These are phyloP conservation scores for Distichodus sexfasciatus DNA, from an alignment of 2,797 vertebrate species.

Conservation along the genomic window DNA sequence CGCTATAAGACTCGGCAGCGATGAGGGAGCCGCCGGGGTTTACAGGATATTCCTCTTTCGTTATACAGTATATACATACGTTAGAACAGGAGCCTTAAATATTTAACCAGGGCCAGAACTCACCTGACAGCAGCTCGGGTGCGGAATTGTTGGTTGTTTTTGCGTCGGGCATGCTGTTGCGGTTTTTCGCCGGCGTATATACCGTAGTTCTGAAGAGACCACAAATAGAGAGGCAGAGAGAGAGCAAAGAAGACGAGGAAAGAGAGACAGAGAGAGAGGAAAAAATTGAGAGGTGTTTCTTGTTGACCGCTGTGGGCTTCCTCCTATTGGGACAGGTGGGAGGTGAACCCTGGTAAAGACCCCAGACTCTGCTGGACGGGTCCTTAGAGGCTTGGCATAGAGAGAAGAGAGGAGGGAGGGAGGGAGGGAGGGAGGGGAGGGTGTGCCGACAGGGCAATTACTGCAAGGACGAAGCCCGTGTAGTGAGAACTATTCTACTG, in stretches of 20 bases:
- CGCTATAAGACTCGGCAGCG: neutral
- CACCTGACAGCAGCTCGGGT: neutral
- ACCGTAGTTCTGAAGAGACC: neutral
- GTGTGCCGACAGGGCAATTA: slow-evolving; percentile 77
- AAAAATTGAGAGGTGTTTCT: too few relatives aligned
- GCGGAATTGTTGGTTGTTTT: neutral
- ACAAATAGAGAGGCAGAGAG: neutral
- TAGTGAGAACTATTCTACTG: slow-evolving; percentile 69
- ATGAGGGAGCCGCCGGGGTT: neutral
- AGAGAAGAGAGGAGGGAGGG: neutral
- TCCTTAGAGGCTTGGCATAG: slow-evolving; percentile 39
- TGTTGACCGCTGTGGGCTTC: slow-evolving; percentile 58
- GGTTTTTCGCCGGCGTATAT: neutral
- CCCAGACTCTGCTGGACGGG: slow-evolving; percentile 41
- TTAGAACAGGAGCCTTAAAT: slow-evolving; percentile 16
- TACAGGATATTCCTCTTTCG: neutral
- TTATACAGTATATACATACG: slow-evolving; percentile 3
- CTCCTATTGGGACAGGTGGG: slow-evolving; percentile 61
- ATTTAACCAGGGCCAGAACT: slow-evolving; percentile 6
- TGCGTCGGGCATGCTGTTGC: neutral
- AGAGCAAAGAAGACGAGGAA: neutral
- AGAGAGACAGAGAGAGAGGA: neutral
- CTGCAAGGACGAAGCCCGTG: slow-evolving; percentile 67
- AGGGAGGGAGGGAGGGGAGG: slow-evolving; percentile 24
- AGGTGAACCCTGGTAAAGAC: slow-evolving; percentile 52